These are phyloP conservation scores for Montipora cactus DNA, from an alignment of 64 coral and sea anemone species.

Conservation along the genomic window DNA sequence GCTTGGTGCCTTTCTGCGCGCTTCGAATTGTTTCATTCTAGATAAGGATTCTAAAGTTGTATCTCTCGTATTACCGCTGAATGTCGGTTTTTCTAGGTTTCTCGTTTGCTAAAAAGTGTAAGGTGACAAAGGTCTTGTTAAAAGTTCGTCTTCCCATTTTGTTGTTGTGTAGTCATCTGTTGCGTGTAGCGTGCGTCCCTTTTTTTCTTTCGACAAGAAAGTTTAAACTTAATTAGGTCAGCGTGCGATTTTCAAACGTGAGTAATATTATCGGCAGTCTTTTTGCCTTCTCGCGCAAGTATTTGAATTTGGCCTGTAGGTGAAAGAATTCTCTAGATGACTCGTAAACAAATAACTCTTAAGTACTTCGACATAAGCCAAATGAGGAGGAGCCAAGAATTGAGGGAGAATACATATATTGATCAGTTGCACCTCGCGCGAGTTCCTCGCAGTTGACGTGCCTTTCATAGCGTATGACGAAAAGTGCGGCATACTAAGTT, in stretches of 20 bases:
- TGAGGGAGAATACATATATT: not conserved
- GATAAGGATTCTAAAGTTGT: too few species aligned
- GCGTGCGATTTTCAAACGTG: not conserved
- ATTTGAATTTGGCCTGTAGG: not conserved
- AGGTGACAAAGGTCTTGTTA: not conserved
- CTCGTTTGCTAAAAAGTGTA: not conserved
- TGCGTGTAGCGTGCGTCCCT: not conserved
- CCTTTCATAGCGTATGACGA: not conserved
- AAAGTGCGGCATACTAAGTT: not conserved
- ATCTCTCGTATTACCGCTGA: too few species aligned
- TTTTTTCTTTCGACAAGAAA: too few species aligned
- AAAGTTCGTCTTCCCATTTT: not conserved
- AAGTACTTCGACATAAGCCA: not conserved
- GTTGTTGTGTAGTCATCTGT: not conserved
- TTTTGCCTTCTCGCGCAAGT: not conserved
- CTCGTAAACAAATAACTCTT: not conserved
- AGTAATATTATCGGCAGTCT: not conserved
- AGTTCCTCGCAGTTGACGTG: not conserved
- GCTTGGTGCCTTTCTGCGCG: not conserved
- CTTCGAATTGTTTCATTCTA: too few species aligned
- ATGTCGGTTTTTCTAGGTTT: too few species aligned
- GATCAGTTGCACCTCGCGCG: not conserved
- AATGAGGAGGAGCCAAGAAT: slow-evolving; percentile 22
- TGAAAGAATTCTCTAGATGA: not conserved
- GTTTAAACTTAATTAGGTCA: not conserved